Evolutionary conservation across 2,797 vertebrate species (phyloP).

Genomic region (Graptemys geographica): DNA sequence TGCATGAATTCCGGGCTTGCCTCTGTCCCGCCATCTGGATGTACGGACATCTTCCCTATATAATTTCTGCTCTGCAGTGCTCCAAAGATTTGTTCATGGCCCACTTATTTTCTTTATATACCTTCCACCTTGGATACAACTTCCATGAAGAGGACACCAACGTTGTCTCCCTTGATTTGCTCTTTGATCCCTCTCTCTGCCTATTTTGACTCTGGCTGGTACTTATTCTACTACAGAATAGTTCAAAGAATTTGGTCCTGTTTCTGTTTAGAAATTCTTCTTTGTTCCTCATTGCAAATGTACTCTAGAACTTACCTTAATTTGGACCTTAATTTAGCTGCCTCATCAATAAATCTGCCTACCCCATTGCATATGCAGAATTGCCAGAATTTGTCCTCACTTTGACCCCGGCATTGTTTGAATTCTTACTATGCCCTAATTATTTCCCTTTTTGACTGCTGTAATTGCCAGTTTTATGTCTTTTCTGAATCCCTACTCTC

Average conservation of each 20-base stretch:
- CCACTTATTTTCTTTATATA: neutral
- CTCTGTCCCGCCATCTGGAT: neutral
- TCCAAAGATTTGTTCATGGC: neutral
- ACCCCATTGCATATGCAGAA: neutral
- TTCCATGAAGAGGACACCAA: neutral
- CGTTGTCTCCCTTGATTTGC: neutral
- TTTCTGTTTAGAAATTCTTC: neutral
- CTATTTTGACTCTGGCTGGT: neutral
- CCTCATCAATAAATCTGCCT: neutral
- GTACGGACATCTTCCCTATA: neutral
- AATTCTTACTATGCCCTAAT: neutral
- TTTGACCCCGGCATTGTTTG: neutral
- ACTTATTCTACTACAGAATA: neutral
- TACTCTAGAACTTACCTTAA: neutral
- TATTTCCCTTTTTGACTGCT: neutral
- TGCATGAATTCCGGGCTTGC: neutral
- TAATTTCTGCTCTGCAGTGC: neutral
- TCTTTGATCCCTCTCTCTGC: neutral
- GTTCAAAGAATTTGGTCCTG: neutral
- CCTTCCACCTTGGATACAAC: neutral
- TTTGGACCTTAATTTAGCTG: neutral
- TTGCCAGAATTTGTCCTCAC: neutral
- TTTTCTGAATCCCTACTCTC: neutral
- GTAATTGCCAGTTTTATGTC: neutral
- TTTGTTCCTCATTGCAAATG: slow-evolving; percentile 1